phyloP scores from a whole-genome alignment of 2,888 invertebrate species.

The Dasysyrphus tricinctus region DNA sequence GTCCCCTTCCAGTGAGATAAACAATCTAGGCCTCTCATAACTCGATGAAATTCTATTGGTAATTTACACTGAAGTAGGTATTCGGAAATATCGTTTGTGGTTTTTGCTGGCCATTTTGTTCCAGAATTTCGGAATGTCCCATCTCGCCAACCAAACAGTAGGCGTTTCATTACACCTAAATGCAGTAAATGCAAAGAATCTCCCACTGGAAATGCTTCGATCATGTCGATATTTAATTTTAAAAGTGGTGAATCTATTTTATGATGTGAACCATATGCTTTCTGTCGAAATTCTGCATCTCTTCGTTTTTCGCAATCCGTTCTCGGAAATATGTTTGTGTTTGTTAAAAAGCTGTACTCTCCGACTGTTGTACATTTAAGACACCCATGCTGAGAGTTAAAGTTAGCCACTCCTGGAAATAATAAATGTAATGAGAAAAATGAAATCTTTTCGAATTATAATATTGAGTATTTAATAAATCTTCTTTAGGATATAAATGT shows the following conservation, averaged over 20 bases:
- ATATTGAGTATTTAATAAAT: too few species aligned
- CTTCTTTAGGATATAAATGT: too few species aligned
- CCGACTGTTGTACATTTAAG: too few species aligned
- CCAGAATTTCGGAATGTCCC: background rate
- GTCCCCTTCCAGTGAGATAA: conserved; percentile 37
- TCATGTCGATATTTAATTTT: background rate
- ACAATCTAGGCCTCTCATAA: conserved; percentile 12
- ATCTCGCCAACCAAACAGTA: background rate
- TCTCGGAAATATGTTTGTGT: too few species aligned
- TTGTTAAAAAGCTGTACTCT: too few species aligned
- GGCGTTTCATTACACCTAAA: conserved; percentile 1
- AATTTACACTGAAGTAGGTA: background rate
- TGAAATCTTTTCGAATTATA: too few species aligned
- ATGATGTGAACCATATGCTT: background rate
- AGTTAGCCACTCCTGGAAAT: too few species aligned
- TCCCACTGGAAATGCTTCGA: conserved; percentile 5
- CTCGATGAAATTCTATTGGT: conserved; percentile 8
- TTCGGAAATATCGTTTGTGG: background rate
- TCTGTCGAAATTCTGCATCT: too few species aligned
- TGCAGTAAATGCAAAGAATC: conserved; percentile 3
- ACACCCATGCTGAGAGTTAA: too few species aligned
- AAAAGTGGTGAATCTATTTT: background rate
- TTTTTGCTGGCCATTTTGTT: background rate
- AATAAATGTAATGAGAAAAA: too few species aligned
- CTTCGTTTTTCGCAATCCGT: too few species aligned